phyloP scores from a whole-genome alignment of 2,113 vertebrate genomes.

The Eretmochelys imbricata region DNA sequence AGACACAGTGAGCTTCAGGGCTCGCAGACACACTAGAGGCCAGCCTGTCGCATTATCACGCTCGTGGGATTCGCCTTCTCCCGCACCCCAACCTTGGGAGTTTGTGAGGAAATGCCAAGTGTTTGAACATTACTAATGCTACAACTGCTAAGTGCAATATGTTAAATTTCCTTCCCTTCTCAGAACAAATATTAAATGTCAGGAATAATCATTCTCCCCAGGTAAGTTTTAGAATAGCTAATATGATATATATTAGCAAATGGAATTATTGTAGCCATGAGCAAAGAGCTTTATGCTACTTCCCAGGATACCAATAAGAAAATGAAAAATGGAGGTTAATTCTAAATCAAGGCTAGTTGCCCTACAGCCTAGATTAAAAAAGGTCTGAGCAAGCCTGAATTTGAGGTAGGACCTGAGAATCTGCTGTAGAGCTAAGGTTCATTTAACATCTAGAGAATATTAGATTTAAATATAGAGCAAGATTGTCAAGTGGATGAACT shows the following conservation, averaged over 20 bases:
- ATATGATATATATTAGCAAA: not conserved
- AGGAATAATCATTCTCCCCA: not conserved
- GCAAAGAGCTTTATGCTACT: not conserved
- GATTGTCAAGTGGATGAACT: not conserved
- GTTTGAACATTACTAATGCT: not conserved
- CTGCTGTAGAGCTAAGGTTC: not conserved
- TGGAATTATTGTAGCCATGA: not conserved
- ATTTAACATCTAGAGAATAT: rapidly evolving
- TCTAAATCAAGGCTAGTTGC: rapidly evolving
- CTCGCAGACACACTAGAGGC: too few relatives aligned
- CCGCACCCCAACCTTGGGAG: rapidly evolving
- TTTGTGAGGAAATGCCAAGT: not conserved
- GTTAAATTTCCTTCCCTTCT: not conserved
- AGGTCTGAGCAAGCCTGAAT: not conserved
- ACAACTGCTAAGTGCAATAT: not conserved
- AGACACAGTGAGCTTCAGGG: too few relatives aligned
- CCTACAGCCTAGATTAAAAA: not conserved
- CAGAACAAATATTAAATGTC: not conserved
- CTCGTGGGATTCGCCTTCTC: not conserved
- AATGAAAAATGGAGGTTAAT: not conserved
- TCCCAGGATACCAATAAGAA: not conserved
- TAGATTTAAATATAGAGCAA: not conserved
- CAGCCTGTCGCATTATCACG: not conserved
- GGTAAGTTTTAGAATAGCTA: not conserved
- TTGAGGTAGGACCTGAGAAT: not conserved